Conservation (phyloP, 2,113 vertebrate genomes). For the Rhipidura dahli region DNA sequence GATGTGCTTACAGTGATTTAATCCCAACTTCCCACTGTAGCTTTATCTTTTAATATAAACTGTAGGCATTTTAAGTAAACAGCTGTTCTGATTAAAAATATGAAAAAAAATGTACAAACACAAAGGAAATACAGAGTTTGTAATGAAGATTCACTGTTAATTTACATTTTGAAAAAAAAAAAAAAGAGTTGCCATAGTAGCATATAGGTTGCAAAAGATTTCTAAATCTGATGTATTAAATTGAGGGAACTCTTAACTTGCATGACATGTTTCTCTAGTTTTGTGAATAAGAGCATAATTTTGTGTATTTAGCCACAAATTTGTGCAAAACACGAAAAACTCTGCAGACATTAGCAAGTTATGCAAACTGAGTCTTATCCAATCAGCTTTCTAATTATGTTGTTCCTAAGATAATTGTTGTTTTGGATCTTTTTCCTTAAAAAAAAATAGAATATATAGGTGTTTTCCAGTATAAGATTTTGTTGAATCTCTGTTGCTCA, state of each 20-base stretch:
- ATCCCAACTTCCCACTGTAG: not conserved
- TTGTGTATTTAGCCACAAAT: not conserved
- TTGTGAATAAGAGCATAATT: not conserved
- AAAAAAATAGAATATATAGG: not conserved
- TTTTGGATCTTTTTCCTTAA: not conserved
- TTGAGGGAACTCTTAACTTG: not conserved
- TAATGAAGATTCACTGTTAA: not conserved
- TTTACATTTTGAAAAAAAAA: not conserved
- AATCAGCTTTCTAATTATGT: conserved; percentile 12
- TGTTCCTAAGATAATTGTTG: not conserved
- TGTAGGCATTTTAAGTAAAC: not conserved
- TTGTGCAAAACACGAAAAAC: not conserved
- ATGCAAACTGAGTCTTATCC: not conserved
- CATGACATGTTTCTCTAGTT: not conserved
- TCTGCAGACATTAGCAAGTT: not conserved
- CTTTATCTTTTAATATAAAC: not conserved
- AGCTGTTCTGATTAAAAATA: not conserved
- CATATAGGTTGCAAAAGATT: not conserved
- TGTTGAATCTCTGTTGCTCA: not conserved
- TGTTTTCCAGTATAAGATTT: not conserved
- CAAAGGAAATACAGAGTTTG: not conserved
- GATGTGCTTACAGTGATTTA: not conserved
- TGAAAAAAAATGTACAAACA: not conserved
- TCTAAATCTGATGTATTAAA: not conserved
- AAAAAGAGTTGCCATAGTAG: conserved; percentile 32